Conservation (phyloP, 2,113 vertebrate species). For the Phainopepla nitens region DNA sequence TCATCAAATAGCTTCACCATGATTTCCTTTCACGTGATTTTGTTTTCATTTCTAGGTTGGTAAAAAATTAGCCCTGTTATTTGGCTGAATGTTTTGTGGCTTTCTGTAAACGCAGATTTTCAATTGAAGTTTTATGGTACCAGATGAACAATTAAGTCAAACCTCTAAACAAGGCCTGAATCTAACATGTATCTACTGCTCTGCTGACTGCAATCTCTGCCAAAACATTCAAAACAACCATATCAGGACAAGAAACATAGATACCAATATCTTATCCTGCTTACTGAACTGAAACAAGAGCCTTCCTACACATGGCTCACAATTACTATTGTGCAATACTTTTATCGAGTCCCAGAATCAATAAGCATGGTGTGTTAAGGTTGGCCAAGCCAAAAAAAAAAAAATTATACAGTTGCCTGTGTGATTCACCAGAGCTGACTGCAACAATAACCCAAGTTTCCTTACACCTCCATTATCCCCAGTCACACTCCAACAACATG, state of each 20-base stretch:
- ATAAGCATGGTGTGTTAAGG: neutral
- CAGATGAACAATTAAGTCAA: neutral
- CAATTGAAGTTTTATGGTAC: neutral
- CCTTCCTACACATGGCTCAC: neutral
- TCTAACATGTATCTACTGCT: neutral
- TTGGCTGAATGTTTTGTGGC: neutral
- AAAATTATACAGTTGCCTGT: neutral
- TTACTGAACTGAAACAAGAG: neutral
- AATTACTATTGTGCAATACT: neutral
- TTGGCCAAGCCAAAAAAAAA: neutral
- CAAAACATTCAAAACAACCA: neutral
- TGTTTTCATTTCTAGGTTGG: neutral
- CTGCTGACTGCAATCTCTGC: neutral
- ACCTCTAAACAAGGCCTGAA: neutral
- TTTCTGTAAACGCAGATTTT: neutral
- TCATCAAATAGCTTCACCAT: neutral
- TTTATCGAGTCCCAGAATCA: neutral
- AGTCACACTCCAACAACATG: fast-evolving
- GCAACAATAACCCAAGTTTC: neutral
- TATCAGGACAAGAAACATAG: neutral
- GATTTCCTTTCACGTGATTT: neutral
- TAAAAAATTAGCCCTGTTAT: neutral
- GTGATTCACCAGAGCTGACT: neutral
- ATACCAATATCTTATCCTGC: neutral
- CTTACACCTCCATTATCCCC: neutral